Base-by-base conservation (phyloP, 2,888 invertebrate genomes). In the Keiferia lycopersicella region DNA sequence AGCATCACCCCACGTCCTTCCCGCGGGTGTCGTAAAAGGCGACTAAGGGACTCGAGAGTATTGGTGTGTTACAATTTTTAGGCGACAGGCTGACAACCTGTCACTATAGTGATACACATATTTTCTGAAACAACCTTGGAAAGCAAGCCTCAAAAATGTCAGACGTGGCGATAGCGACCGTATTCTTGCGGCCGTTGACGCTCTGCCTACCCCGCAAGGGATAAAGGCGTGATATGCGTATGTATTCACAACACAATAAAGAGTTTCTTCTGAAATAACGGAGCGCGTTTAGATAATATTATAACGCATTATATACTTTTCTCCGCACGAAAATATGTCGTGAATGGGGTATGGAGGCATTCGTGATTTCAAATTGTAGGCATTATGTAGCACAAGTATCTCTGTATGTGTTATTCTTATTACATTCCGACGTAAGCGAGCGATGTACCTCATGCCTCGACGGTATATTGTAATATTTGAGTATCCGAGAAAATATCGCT, bases 351-450 rank as follows among this genome's bases (percentile, higher is more conserved):
- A 73, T 70, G 72, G 74, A 75, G 76, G 76, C 76, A 80, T 86
- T 79, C 77, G 81, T 80, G 83, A 83, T 83, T 85, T 81, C 80
- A 84, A 86, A 86, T 84, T 85, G 63, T 63, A 61, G 62, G 63
- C 63, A 69, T 76, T 79, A 79, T 76, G 75, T 66, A 39, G 64
- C 65, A 65, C 69, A 65, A 75, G 41, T 72, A 74, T 70, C 70
- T 80, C 69, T 80, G 81, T 82, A 80, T 80, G 73, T 77, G 68
- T 69, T 67, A 26, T 39, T 39, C 12, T 66, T 71, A 70, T 69
- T 67, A 73, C 70, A 67, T 71, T 75, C 69, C 69, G 72, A 73
- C 67, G 72, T 67, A 67, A 64, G 65, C 66, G 58, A 74, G 81
- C 81, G 79, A 78, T 76, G 71, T 74, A 79, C 77, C 74, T 74